phyloP scores from a whole-genome alignment of 2,888 invertebrate genomes.

The Lepidocyrtinus sp. region DNA sequence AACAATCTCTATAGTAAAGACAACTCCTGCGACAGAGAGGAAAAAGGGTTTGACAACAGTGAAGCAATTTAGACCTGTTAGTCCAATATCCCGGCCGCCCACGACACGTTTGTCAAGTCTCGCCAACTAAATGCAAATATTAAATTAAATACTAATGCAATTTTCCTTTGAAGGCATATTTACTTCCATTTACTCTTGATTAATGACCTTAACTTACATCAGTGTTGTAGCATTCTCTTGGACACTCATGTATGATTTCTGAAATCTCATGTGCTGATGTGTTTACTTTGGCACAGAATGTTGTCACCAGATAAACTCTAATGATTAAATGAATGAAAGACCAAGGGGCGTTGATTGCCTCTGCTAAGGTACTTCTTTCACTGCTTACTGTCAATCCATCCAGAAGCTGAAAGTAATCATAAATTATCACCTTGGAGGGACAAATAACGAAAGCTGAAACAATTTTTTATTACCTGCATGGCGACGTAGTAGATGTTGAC shows the following conservation, averaged over 20 bases:
- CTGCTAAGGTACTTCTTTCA: conserved; percentile 21
- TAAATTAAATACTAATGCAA: not conserved
- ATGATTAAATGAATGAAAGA: conserved; percentile 56
- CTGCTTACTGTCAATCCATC: conserved; percentile 33
- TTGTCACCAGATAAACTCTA: conserved; percentile 45
- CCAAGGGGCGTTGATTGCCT: conserved; percentile 54
- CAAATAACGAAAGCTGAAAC: no score
- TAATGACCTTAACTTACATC: conserved; percentile 37
- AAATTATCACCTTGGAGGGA: no score
- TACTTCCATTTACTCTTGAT: no score
- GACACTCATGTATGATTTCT: conserved; percentile 53
- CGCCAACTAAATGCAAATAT: conserved; percentile 25
- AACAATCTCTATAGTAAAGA: conserved; percentile 64
- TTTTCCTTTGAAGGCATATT: not conserved
- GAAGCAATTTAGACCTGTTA: conserved; percentile 57
- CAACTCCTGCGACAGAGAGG: conserved; percentile 50
- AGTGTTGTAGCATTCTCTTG: conserved; percentile 36
- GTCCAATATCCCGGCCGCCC: conserved; percentile 56
- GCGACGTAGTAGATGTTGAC: no score
- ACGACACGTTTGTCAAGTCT: conserved; percentile 52
- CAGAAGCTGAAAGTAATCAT: conserved; percentile 23
- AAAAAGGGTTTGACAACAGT: conserved; percentile 59
- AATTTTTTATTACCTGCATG: no score
- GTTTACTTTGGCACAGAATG: conserved; percentile 44
- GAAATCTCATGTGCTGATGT: conserved; percentile 45